Evolutionary conservation across 2,113 vertebrate species (phyloP), one percentile per base, ranked within the genome.

Genomic region (Dasyprocta punctata): DNA sequence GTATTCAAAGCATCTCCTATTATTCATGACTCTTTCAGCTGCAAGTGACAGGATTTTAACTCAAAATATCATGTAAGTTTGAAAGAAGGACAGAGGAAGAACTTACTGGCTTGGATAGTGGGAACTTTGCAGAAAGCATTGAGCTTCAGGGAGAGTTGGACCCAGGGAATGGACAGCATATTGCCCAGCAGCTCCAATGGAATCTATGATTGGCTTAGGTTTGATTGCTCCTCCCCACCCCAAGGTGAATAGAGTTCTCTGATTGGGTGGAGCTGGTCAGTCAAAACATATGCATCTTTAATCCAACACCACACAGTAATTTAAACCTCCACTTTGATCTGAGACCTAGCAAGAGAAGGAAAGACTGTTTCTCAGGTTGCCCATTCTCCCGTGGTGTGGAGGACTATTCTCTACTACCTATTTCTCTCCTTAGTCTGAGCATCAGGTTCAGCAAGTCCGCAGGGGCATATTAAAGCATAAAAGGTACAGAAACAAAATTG

Each of bases 401-500:
- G 16, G 54, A 13, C 61, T 36, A 56, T 33, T 85, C 80, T 86
- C 84, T 36, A 3, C 41, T n/a, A 26, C 56, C 69, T 67, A 63
- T 96, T 83, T 92, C 80, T 92, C 47, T 95, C 88, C n/a, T 80
- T 69, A 20, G 86, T 78, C 71, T 61, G 60, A 80, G 58, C n/a
- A 17, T 86, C 82, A 30, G 41, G 41, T 63, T 67, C 60, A 54
- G 69, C 28, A 89, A 69, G 85, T 92, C 96, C n/a, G 20, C 82
- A 54, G 96, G 95, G 95, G 9, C 63, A 78, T 67, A 87, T 90
- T 90, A 95, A 83, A 90, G 97, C 69, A 90, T 86, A 96, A 97
- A 96, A 94, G 94, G 85, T 95, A 96, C 77, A 83, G 97, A 94
- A 95, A 97, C 97, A 95, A 97, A 97, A 98, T 97, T 97, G 98